Evolutionary conservation across 2,113 vertebrate species (phyloP), one percentile per base, ranked within the genome.

Genomic region (Stegostoma tigrinum): DNA sequence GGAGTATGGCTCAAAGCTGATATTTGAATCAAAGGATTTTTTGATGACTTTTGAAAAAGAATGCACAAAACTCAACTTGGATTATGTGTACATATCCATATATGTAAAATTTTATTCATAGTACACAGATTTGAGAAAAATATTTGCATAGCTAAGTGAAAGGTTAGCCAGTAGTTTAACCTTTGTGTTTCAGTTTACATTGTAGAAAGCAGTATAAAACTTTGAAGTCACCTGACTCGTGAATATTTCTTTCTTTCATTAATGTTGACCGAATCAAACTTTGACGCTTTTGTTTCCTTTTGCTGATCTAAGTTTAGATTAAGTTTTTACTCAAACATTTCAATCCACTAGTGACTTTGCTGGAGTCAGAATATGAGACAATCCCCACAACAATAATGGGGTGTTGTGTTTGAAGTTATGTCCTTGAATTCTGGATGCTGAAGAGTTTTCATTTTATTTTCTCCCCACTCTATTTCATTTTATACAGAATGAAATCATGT

Each of bases 371-470:
- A 94, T 45, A 21, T 8, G 0, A 68, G 91, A 45, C 66, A 38
- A 68, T 68, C 86, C 55, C 19, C 86, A 45, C 42, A 68, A 89
- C 72, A 90, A 93, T 91, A 87, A 96, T 96, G 96, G 95, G 27
- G 96, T 96, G 96, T 96, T 96, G 96, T 85, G 34, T 93, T 75
- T 96, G 96, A 95, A 96, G 96, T 95, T 95, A 68, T 72, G 96
- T 95, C 96, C 96, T 96, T 96, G 96, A 96, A 96, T 96, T 95
- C 96, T 96, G 96, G 64, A 96, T 93, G 52, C 66, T 95, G 12
- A 95, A 96, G 96, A 96, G 45, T 95, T 96, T 96, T 96, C 96
- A 8, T 89, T 48, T 24, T 27, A 21, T 30, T 24, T 24, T 2
- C 14, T 19, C 93, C 7, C 38, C 23, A 42, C 94, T n/a, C 42